Percentiles rank a stretch among this genome's conserved stretches.
Conservation (phyloP, 2,888 invertebrate genomes). For the Bruchidius siliquastri region DNA sequence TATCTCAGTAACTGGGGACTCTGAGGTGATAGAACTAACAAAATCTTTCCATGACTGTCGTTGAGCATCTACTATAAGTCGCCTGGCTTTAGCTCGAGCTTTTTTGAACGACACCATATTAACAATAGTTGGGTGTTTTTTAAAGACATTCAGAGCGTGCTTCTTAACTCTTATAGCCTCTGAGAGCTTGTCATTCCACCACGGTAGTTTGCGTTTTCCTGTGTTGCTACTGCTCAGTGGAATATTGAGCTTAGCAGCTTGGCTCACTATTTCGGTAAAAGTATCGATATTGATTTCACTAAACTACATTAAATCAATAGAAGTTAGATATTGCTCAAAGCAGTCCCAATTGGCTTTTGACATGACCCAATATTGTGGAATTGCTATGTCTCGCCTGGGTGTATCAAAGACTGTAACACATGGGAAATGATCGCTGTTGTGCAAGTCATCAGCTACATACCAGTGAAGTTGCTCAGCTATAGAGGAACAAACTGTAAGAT, state of each 20-base stretch:
- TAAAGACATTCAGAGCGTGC: conserved; percentile 2
- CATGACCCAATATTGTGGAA: no score
- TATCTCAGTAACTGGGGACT: conserved; percentile 4
- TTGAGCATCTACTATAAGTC: conserved; percentile 2
- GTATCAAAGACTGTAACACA: no score
- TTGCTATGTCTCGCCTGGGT: no score
- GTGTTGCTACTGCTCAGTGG: conserved; percentile 2
- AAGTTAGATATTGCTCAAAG: no score
- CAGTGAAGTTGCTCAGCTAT: no score
- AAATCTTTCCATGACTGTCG: background rate
- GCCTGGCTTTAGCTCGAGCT: conserved; percentile 6
- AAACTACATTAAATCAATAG: no score
- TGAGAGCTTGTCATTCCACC: conserved; percentile 7
- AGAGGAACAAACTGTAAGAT: background rate
- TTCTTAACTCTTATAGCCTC: conserved; percentile 7
- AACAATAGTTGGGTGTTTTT: conserved; percentile 3
- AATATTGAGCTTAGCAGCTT: conserved; percentile 7
- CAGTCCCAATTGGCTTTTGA: no score
- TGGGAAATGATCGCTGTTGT: no score
- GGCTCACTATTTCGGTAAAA: no score
- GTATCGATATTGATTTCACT: no score
- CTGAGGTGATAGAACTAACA: no score
- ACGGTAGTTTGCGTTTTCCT: conserved; percentile 7
- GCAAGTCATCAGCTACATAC: no score
- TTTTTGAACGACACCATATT: conserved; percentile 10